Conservation (phyloP, 2,797 vertebrate species). For the Dendrocincla tyrannina region DNA sequence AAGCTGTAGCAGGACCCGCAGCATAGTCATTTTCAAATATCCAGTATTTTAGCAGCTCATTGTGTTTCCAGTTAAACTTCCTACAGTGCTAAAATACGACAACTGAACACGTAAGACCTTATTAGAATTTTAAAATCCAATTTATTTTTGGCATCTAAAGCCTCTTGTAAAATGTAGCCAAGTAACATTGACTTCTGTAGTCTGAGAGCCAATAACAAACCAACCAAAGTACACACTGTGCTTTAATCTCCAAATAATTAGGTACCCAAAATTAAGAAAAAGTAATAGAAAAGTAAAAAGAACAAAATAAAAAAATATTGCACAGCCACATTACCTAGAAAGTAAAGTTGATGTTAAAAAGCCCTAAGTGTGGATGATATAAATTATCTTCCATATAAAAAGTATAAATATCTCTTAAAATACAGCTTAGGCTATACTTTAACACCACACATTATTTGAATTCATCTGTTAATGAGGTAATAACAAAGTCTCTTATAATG, state of each 20-base stretch:
- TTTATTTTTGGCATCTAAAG: conserved; percentile 69
- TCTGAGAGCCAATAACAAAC: conserved; percentile 64
- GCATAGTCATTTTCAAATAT: conserved; percentile 48
- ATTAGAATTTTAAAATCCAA: conserved; percentile 67
- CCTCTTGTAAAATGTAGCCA: conserved; percentile 60
- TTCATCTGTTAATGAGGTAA: conserved; percentile 92
- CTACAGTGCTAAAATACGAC: conserved; percentile 68
- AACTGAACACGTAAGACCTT: conserved; percentile 58
- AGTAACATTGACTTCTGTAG: conserved; percentile 38
- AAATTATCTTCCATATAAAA: conserved; percentile 86
- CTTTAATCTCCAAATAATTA: conserved; percentile 75
- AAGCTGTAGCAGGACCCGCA: conserved; percentile 30
- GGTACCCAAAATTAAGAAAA: conserved; percentile 81
- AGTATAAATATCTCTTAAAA: conserved; percentile 87
- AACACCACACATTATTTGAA: conserved; percentile 81
- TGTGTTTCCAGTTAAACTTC: conserved; percentile 79
- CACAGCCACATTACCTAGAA: conserved; percentile 83
- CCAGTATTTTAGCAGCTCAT: conserved; percentile 77
- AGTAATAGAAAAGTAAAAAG: conserved; percentile 83
- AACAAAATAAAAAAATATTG: conserved; percentile 83
- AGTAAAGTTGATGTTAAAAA: conserved; percentile 82
- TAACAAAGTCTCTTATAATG: conserved; percentile 79
- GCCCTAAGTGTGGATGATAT: conserved; percentile 82
- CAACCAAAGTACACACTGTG: conserved; percentile 60
- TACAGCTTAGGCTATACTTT: conserved; percentile 80